phyloP scores from a whole-genome alignment of 2,113 vertebrate species.

The Montifringilla adamsi region DNA sequence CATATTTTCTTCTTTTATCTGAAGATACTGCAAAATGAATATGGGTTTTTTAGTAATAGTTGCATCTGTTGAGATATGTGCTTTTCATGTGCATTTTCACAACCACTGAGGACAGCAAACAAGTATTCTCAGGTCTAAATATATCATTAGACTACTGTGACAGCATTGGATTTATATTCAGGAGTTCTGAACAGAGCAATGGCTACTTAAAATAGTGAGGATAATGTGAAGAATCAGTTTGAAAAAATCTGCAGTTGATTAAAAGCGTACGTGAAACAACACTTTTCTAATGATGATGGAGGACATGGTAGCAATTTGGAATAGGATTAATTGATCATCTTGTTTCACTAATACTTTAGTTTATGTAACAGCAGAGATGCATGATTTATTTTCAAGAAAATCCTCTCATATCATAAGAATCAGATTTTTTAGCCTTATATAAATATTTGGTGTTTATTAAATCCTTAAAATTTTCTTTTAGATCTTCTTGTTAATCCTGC shows the following conservation, averaged over 20 bases:
- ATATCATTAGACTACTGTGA: background rate
- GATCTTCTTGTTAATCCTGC: background rate
- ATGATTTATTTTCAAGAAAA: background rate
- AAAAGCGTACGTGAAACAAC: background rate
- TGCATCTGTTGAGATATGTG: background rate
- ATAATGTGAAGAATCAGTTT: background rate
- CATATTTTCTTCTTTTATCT: background rate
- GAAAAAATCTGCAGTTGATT: background rate
- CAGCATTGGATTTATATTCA: background rate
- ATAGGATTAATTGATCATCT: background rate
- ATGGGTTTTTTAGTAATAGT: background rate
- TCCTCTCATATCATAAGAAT: background rate
- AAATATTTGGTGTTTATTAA: background rate
- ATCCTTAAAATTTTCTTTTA: background rate
- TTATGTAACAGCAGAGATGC: background rate
- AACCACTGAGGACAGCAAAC: background rate
- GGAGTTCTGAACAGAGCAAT: background rate
- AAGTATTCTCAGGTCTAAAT: background rate
- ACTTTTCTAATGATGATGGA: background rate
- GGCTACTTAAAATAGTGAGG: background rate
- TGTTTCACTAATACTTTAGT: background rate
- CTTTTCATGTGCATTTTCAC: background rate
- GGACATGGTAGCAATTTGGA: background rate
- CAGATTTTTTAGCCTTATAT: background rate
- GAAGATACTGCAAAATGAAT: background rate